A percentile compares a stretch with the other conserved stretches of the same genome.
Evolutionary conservation across 2,797 vertebrate species (phyloP).

Genomic region (Xyrichtys novacula): DNA sequence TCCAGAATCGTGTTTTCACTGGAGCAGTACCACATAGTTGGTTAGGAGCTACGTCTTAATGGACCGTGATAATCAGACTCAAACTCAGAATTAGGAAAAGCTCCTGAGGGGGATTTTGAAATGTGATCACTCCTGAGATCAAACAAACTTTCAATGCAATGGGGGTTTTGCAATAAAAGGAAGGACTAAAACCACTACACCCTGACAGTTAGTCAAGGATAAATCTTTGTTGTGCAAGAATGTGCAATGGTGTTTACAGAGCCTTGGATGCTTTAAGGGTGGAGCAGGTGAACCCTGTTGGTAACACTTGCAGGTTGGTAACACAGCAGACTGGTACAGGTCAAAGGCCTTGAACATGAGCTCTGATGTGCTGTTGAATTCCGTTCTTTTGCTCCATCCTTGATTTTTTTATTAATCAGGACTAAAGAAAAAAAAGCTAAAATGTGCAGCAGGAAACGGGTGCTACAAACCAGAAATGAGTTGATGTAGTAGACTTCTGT

Average conservation of each 20-base stretch:
- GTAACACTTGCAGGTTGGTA: not conserved
- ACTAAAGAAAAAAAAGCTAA: too few species aligned
- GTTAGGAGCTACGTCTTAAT: not conserved
- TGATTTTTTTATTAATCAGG: too few species aligned
- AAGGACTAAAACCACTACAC: constrained; percentile 8
- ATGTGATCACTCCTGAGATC: constrained; percentile 6
- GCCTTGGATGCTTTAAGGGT: constrained; percentile 9
- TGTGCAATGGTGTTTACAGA: not conserved
- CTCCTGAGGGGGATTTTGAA: too few species aligned
- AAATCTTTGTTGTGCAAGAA: constrained; percentile 15
- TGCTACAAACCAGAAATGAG: too few species aligned
- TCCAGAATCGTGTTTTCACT: not conserved
- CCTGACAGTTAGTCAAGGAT: not conserved
- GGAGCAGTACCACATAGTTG: not conserved
- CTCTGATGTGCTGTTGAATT: not conserved
- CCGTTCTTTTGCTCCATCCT: not conserved
- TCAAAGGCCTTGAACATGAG: not conserved
- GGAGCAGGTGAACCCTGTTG: constrained; percentile 1
- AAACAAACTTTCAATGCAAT: not conserved
- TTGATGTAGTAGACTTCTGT: too few species aligned
- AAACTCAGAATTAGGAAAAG: too few species aligned
- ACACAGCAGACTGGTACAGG: not conserved
- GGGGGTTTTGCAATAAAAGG: not conserved
- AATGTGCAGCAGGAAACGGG: too few species aligned
- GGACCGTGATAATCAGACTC: not conserved